Evolutionary conservation across 2,113 vertebrate genomes (phyloP), one percentile per base, ranked within the genome.

Genomic region (Halichoerus grypus): DNA sequence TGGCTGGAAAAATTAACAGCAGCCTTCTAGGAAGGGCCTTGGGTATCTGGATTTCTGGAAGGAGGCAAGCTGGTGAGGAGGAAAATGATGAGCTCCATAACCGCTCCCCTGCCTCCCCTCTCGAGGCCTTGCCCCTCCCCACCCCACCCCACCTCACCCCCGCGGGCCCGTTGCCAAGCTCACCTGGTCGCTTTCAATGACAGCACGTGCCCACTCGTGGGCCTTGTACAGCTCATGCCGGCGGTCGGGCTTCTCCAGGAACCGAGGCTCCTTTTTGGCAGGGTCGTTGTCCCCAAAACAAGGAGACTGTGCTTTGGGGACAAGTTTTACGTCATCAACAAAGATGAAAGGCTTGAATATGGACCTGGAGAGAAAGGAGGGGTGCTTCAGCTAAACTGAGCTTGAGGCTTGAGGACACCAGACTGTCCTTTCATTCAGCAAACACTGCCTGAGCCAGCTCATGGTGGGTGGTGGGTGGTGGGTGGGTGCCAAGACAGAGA

Each of bases 341-440:
- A 99, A 99, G 98, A 99, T 99, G 97, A 99, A 99, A 90, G 99
- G 99, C 96, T 99, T 99, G 98, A 99, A 99, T 98, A 99, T 98
- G 86, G 99, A 99, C 98, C 99, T 99, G 97, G 97, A 98, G 97
- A 86, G 88, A 85, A 77, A 91, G 39, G 28, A 98, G 28, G 93
- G 76, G 33, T 7, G 11, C 33, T 88, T 92, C 24, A 93, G 88
- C 31, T 49, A 74, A 21, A 74, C 10, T 22, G 39, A 49, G 31
- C 11, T 4, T 4, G 13, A 74, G 80, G 33, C 49, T 1, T 3
- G 24, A 36, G 55, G 36, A 55, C 24, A 21, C 9, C 59, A 16
- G 7, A 21, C 15, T 3, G n/a, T 5, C 19, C 31, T 51, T 49
- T 21, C 69, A 5, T 5, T 31, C 13, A 2, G 57, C 86, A 19